These are phyloP conservation scores for Lasioglossum albipes DNA, from an alignment of 1,140 invertebrate species.

Conservation along the genomic window DNA sequence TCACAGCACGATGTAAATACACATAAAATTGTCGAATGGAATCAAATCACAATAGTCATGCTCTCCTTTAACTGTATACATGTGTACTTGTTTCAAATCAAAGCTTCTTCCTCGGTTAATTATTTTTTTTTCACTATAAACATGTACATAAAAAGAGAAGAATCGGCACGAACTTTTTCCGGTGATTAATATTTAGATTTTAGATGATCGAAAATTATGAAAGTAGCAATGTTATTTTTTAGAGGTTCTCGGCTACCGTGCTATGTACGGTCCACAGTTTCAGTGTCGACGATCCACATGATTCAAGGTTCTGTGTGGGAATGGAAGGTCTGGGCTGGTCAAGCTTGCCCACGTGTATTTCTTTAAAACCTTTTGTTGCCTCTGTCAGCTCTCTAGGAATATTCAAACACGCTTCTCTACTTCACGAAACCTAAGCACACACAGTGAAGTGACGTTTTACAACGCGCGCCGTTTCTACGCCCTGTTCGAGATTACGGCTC, in stretches of 20 bases:
- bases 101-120: no score
- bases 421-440: conserved; percentile 36
- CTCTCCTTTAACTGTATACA: no score
- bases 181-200: background rate
- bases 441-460: conserved; percentile 27
- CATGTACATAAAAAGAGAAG: no score
- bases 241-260: no score
- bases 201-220: background rate
- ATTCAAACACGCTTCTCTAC: conserved; percentile 43
- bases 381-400: conserved; percentile 45
- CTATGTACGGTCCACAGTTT: background rate
- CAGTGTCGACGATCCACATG: background rate
- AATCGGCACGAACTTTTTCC: no score
- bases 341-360: conserved; percentile 12
- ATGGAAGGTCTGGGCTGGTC: background rate
- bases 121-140: no score
- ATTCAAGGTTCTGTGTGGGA: background rate
- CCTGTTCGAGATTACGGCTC: background rate
- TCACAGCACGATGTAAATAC: no score
- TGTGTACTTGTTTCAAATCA: no score
- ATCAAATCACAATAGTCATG: no score
- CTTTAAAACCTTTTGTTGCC: conserved; percentile 17
- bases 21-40: no score
- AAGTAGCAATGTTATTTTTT: background rate
- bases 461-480: background rate